Base-by-base conservation (phyloP, 2,888 invertebrate genomes). In the Tyria jacobaeae region DNA sequence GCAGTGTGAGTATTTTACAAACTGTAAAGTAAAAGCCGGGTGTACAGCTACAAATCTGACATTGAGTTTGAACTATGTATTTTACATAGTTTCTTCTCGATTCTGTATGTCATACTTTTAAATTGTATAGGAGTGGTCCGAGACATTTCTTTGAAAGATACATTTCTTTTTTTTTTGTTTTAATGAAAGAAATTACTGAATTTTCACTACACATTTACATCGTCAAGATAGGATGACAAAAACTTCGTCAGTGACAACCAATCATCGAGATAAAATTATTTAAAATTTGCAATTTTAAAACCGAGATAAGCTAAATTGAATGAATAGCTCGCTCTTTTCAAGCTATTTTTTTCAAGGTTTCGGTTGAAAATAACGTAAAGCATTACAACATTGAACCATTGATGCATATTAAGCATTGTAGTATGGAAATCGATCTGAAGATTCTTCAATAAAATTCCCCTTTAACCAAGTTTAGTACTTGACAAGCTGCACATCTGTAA, bases 151-250 rank as follows among this genome's bases (percentile, higher is more conserved):
- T 15, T 34, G 10, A 10, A 10, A 34, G 10, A 7, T 34, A 35
- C 14, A 3, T 3, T 3, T 14, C 14, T 12, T n/a, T n/a, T n/a
- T n/a, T n/a, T n/a, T n/a, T 31, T 7, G 27, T 31, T 31, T 31
- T 31, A 31, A 7, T 7, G 27, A 31, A 6, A 31, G 27, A 31
- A 31, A 6, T 31, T 31, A 31, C n/a, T n/a, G 6, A 39, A 41
- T 41, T n/a, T 7, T 44, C 41, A 59, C 37, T 48, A 63, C 55
- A 49, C 35, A 39, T 47, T 27, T 56, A 37, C 31, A 56, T 51
- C 44, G 25, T 34, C 54, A 41, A 41, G 41, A 17, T 41, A 51
- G 44, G 48, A 57, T 27, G 41, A 55, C 21, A 21, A 24, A 55
- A 49, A 27, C 17, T 49, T 37, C 35, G 21, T 35, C 7, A 3